Base-by-base conservation (phyloP, 2,113 vertebrate species). In the Dicaeum eximium region DNA sequence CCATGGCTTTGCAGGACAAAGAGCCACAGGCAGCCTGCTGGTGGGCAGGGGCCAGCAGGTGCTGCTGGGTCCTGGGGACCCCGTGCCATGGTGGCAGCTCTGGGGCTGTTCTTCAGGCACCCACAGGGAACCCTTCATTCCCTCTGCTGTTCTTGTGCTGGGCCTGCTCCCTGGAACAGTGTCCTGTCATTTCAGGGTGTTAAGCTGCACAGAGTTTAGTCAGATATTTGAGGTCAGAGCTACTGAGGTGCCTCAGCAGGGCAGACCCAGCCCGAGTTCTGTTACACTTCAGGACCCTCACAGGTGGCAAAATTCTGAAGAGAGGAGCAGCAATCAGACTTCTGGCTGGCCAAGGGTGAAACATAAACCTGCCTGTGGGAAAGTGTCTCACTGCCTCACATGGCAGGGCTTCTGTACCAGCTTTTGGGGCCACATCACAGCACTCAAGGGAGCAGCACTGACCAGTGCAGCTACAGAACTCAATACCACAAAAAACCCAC, bases 71-170 rank as follows among this genome's bases (percentile, higher is more conserved):
- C 2, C 0, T 33, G 70, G 11, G 51, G 22, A 40, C 6, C 7
- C 20, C 0, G 0, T 6, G 1, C 57, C 8, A 2, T 2, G 13
- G 48, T n/a, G 40, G 33, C 40, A 42, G 30, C 21, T 51, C 58
- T 5, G 2, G 44, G 42, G 31, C 22, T 62, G 48, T 19, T 72
- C 69, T 73, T 69, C 33, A 77, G 58, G 58, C 17, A 24, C 7
- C 42, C 40, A 8, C 38, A 82, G n/a, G 57, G 45, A 45, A 62
- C 17, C 7, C 17, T 79, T 75, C 2, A 0, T 75, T 61, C 75
- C 2, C 54, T 7, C 54, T 3, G 1, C 0, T 42, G 40, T 42
- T 42, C 0, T 24, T 30, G 5, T 25, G 48, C 25, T 42, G 7
- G 33, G 19, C 38, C 20, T 25, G 11, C 71, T 74, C 23, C 50